Evolutionary conservation across 2,888 invertebrate species (phyloP), one percentile per base, ranked within the genome.

Genomic region (Syritta pipiens): DNA sequence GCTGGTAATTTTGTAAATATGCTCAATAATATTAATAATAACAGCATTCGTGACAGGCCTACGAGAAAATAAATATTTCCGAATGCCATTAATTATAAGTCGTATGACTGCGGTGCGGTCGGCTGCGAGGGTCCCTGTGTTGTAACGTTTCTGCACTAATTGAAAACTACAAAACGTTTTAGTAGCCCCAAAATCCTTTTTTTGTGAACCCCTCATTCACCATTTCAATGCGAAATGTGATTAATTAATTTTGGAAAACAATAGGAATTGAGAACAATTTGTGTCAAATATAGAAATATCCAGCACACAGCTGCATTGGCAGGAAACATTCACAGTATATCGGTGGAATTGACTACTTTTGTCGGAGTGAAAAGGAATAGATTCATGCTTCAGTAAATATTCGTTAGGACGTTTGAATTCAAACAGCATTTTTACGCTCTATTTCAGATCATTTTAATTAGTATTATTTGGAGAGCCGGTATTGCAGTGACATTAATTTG

Each of bases 321-420:
- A 60, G 59, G 49, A 26, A 10, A 17, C 26, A 57, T 65, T 65
- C 57, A 74, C 57, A 65, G 51, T 67, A 59, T 59, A 24, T 51
- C 22, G 9, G 20, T 42, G 7, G 12, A 48, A 42, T 40, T 26
- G 37, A 35, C 35, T 40, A 22, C 14, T 10, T 40, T 35, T 9
- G 9, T 1, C 7, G 37, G 10, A 68, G 67, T 75, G 53, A 48
- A 68, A 75, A 68, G 67, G 53, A 75, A 68, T 75, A 68, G 75
- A 75, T 75, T 68, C 68, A 75, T 75, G 75, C 75, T 68, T 68
- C 68, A 68, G 75, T 75, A 75, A 75, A 75, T 75, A 75, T 75
- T 75, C 68, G 75, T 68, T 68, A 60, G 68, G 55, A 75, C 59
- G 60, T 75, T 75, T 48, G 67, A 68, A 75, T 62, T 60, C n/a